Conservation (phyloP, 2,113 vertebrate species). For the Corapipo altera region DNA sequence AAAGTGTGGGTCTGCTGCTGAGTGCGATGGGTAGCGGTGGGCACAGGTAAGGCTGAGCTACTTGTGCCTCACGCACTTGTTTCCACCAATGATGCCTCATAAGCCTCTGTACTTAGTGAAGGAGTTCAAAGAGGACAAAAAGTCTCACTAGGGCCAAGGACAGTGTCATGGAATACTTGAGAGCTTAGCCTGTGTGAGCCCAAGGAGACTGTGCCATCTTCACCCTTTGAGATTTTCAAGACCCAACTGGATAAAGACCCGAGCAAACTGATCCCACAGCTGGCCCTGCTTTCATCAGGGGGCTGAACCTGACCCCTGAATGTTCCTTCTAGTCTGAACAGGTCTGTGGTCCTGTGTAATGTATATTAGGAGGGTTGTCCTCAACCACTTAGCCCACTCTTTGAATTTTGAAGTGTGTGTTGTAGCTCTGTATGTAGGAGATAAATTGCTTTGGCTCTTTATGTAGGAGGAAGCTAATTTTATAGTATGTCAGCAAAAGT, state of each 20-base stretch:
- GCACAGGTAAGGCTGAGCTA: neutral
- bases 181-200: neutral
- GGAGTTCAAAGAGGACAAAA: neutral
- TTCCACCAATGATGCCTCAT: neutral
- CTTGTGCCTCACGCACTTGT: neutral
- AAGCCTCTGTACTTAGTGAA: neutral
- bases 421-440: neutral
- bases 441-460: neutral
- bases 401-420: neutral
- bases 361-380: neutral
- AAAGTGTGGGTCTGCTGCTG: neutral
- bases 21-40: neutral
- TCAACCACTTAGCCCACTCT: neutral
- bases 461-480: neutral
- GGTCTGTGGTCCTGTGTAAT: neutral
- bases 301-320: neutral
- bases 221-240: neutral
- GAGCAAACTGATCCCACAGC: fast-evolving
- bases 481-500: fast-evolving
- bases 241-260: neutral
- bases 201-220: neutral
- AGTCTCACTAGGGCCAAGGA: neutral
- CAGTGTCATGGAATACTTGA: neutral
- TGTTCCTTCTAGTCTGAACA: neutral
- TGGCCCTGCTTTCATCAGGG: neutral